phyloP scores from a whole-genome alignment of 2,113 vertebrate species.

The Equus przewalskii region DNA sequence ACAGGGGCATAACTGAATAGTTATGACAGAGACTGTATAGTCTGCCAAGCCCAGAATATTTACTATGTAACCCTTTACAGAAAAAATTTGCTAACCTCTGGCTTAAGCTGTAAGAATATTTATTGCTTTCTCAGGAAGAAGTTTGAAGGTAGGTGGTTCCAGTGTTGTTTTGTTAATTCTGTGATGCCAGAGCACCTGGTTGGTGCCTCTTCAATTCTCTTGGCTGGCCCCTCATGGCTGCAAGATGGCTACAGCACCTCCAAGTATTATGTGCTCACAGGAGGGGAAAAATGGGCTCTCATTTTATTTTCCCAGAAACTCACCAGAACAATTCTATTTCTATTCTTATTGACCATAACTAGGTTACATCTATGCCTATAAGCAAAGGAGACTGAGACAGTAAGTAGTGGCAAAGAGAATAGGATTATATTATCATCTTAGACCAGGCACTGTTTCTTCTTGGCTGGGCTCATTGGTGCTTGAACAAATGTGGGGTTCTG shows the following conservation, averaged over 20 bases:
- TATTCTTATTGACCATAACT: not conserved
- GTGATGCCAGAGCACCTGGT: no score
- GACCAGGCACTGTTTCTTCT: not conserved
- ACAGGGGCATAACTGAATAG: not conserved
- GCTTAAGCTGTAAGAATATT: not conserved
- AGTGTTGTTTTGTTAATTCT: not conserved
- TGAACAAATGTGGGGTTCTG: not conserved
- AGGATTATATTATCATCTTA: not conserved
- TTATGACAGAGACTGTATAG: not conserved
- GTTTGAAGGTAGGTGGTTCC: not conserved
- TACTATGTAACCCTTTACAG: not conserved
- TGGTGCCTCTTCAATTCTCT: rapidly evolving
- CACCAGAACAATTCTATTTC: not conserved
- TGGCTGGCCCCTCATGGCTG: rapidly evolving
- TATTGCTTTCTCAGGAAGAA: not conserved
- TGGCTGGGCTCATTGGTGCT: not conserved
- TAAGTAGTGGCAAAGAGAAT: not conserved
- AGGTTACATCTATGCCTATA: not conserved
- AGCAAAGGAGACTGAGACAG: not conserved
- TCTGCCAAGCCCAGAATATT: not conserved
- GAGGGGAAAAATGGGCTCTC: not conserved
- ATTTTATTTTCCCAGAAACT: not conserved
- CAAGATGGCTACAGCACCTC: not conserved
- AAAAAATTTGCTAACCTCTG: not conserved
- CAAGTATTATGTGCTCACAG: not conserved